Evolutionary conservation across 1,140 invertebrate genomes (phyloP).

Genomic region (Heliconius hewitsoni): DNA sequence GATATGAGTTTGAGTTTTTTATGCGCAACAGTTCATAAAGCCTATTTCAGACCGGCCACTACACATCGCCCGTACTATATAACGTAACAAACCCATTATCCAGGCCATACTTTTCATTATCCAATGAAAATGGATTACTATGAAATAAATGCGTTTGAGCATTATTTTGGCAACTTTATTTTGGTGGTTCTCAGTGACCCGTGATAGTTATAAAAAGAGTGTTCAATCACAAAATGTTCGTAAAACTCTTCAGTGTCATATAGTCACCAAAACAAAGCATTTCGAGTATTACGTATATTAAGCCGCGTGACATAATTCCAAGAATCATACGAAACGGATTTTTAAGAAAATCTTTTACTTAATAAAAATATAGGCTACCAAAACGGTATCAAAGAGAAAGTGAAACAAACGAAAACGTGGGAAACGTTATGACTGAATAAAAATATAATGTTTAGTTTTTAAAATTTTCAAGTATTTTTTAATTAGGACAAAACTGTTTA

Average conservation of each 20-base stretch:
- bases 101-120: neutral
- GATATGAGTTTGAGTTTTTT: too few relatives aligned
- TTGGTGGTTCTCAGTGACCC: neutral
- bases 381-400: neutral
- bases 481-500: neutral
- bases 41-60: too few relatives aligned
- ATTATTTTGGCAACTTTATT: slow-evolving; percentile 30
- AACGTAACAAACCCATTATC: neutral
- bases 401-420: neutral
- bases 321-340: neutral
- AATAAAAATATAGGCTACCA: neutral
- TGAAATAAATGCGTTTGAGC: slow-evolving; percentile 26
- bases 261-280: neutral
- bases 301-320: neutral
- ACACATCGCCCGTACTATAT: neutral
- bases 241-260: neutral
- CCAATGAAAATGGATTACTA: neutral
- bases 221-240: neutral
- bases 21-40: too few relatives aligned
- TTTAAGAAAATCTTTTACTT: neutral
- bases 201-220: neutral
- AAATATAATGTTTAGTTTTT: neutral
- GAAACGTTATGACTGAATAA: neutral
- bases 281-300: neutral
- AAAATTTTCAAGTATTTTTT: neutral